Evolutionary conservation across 2,888 invertebrate genomes (phyloP).

Genomic region (Cephus rjabovi): DNA sequence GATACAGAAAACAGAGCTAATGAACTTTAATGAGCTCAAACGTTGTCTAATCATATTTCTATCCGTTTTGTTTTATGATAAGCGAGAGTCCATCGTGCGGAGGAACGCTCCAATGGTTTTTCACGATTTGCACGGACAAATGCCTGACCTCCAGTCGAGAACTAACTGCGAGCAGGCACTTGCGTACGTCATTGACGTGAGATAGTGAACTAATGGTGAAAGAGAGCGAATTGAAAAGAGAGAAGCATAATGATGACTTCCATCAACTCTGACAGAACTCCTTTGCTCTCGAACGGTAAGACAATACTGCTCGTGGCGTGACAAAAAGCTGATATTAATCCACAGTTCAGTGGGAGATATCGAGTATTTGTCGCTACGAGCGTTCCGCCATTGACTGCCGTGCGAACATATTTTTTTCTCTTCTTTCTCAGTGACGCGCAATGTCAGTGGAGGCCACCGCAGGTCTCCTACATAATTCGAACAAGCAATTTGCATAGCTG

Average conservation of each 20-base stretch:
- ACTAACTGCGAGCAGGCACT: background rate
- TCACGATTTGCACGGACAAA: background rate
- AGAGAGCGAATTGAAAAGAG: background rate
- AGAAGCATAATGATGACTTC: background rate
- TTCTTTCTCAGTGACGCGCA: background rate
- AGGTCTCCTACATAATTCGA: background rate
- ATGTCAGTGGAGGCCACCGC: background rate
- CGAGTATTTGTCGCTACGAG: background rate
- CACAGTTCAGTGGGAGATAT: background rate
- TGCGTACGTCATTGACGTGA: background rate
- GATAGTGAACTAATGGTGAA: background rate
- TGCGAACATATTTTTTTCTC: background rate
- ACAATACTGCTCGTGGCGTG: background rate
- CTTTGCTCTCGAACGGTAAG: background rate
- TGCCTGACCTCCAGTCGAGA: background rate
- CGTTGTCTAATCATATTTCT: background rate
- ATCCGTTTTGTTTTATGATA: background rate
- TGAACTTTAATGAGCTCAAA: background rate
- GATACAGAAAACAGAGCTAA: background rate
- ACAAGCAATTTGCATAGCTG: background rate
- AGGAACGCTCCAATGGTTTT: background rate
- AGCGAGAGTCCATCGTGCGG: background rate
- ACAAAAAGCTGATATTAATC: background rate
- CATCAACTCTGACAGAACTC: background rate
- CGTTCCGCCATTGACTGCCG: background rate